These are phyloP conservation scores for Pongo abelii DNA, from an alignment of 2,113 vertebrate genomes.

Conservation along the genomic window DNA sequence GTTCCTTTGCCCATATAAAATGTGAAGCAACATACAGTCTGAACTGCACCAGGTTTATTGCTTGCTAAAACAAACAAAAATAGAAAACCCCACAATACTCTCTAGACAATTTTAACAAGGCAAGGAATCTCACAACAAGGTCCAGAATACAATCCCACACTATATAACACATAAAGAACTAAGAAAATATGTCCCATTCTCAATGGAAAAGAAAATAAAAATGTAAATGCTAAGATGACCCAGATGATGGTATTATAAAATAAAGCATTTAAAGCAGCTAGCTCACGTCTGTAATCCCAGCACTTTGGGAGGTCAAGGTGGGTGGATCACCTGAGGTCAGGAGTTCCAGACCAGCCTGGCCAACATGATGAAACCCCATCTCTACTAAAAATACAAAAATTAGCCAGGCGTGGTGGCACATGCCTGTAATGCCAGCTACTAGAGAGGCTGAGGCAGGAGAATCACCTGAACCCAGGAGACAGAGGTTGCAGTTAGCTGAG, in stretches of 20 bases:
- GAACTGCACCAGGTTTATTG: neutral
- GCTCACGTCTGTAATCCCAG: too few species aligned
- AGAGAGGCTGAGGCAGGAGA: too few species aligned
- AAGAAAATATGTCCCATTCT: neutral
- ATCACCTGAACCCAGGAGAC: too few species aligned
- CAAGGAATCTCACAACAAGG: neutral
- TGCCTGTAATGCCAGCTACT: too few species aligned
- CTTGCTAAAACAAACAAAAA: neutral
- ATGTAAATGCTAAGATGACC: neutral
- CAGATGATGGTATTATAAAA: conserved; percentile 10
- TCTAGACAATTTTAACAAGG: conserved; percentile 4
- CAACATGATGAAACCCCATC: too few species aligned
- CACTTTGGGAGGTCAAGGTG: too few species aligned
- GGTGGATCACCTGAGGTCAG: too few species aligned
- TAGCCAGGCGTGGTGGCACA: too few species aligned
- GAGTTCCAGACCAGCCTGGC: too few species aligned
- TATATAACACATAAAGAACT: neutral
- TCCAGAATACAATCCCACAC: neutral
- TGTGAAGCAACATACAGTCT: neutral
- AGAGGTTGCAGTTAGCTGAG: too few species aligned
- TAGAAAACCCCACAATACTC: neutral
- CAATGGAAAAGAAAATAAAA: conserved; percentile 11
- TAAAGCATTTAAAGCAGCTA: neutral
- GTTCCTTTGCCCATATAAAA: neutral
- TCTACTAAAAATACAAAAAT: too few species aligned